These are phyloP conservation scores for Boulengeromyrus knoepffleri DNA, from an alignment of 2,113 vertebrate genomes.

Conservation along the genomic window DNA sequence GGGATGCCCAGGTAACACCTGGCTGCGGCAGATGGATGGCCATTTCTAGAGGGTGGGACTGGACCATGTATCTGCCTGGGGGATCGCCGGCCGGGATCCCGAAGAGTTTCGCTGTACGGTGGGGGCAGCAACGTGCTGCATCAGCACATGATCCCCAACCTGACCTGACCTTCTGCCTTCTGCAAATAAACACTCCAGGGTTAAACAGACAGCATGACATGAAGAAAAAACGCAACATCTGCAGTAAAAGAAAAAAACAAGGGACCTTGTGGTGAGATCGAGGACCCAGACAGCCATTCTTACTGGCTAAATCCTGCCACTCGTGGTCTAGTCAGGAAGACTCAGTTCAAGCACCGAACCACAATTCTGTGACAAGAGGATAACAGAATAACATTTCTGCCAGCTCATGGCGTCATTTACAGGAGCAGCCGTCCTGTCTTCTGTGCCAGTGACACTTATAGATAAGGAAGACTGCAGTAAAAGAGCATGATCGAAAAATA, in stretches of 20 bases:
- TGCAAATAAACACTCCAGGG: not conserved
- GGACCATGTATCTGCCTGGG: too few species aligned
- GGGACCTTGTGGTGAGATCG: not conserved
- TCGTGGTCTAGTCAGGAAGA: not conserved
- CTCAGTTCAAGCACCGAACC: not conserved
- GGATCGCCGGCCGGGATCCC: too few species aligned
- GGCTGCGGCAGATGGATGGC: too few species aligned
- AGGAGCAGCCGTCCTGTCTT: not conserved
- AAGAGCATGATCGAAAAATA: not conserved
- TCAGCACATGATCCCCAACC: too few species aligned
- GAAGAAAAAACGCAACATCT: not conserved
- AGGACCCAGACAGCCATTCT: not conserved
- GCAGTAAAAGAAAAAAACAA: not conserved
- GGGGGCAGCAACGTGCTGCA: too few species aligned
- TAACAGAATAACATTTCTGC: not conserved
- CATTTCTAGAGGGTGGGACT: too few species aligned
- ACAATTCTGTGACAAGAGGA: not conserved
- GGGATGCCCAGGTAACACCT: too few species aligned
- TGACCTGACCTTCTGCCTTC: too few species aligned
- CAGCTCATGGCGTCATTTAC: not conserved
- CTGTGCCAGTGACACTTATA: not conserved
- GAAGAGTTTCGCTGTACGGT: too few species aligned
- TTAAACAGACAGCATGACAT: not conserved
- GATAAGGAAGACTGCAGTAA: not conserved
- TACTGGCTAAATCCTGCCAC: not conserved